These are phyloP conservation scores for Enteromius mattozi DNA, from an alignment of 2,797 vertebrate genomes.

Conservation along the genomic window DNA sequence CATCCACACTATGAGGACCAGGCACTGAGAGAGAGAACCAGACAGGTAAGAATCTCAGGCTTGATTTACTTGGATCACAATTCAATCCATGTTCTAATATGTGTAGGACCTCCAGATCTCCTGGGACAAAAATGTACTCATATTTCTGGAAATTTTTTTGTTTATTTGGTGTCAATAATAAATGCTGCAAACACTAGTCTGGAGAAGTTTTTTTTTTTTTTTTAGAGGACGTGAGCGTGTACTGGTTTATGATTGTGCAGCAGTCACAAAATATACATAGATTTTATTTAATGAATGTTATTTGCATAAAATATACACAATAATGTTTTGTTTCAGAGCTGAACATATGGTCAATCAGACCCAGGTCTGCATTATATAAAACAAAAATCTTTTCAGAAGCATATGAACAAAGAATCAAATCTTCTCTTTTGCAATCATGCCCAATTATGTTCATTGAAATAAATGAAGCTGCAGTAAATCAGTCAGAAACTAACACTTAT, in stretches of 20 bases:
- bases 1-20: slow-evolving; percentile 98
- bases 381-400: neutral
- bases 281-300: neutral
- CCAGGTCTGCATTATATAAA: neutral
- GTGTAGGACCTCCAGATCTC: neutral
- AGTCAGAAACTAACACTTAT: neutral
- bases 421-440: neutral
- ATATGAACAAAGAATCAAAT: neutral
- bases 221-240: neutral
- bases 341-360: neutral
- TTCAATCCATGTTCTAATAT: slow-evolving; percentile 6
- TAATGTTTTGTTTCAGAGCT: neutral
- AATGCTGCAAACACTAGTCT: neutral
- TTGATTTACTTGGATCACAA: neutral
- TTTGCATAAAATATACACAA: slow-evolving; percentile 18
- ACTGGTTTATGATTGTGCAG: neutral
- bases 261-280: neutral
- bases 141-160: neutral
- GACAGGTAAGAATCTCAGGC: slow-evolving; percentile 78
- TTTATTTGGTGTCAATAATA: neutral
- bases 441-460: slow-evolving; percentile 21
- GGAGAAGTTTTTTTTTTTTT: neutral
- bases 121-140: neutral
- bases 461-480: slow-evolving; percentile 11
- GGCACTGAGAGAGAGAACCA: slow-evolving; percentile 90